phyloP scores from a whole-genome alignment of 1,140 invertebrate species.

The Augochlora pura region DNA sequence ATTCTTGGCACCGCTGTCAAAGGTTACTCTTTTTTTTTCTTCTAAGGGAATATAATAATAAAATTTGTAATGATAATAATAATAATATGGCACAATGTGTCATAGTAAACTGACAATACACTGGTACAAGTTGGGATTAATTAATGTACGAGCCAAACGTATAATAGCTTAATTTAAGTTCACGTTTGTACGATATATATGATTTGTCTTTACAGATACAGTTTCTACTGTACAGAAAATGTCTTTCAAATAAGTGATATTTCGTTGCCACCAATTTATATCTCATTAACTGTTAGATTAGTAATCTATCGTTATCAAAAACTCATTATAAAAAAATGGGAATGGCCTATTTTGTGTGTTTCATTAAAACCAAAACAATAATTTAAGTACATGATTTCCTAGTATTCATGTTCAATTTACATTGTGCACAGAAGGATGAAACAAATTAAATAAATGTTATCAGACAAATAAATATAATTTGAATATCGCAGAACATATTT shows the following conservation, averaged over 20 bases:
- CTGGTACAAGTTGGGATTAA: conserved; percentile 53
- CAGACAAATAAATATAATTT: conserved; percentile 2
- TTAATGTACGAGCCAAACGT: conserved; percentile 45
- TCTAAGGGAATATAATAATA: conserved; percentile 13
- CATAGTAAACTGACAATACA: conserved; percentile 58
- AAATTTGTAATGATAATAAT: no score
- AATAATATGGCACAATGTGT: conserved; percentile 29
- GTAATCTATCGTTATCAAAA: no score
- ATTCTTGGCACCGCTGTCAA: conserved; percentile 3
- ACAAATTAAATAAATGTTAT: neutral
- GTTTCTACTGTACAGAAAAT: conserved; percentile 32
- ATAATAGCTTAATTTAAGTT: conserved; percentile 38
- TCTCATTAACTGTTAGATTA: conserved; percentile 5
- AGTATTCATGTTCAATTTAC: neutral
- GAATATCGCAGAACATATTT: conserved; percentile 54
- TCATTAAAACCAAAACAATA: neutral
- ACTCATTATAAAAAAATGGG: neutral
- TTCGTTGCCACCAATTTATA: conserved; percentile 29
- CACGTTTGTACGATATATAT: conserved; percentile 34
- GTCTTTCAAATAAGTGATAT: conserved; percentile 49
- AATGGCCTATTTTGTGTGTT: conserved; percentile 4
- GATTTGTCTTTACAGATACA: conserved; percentile 39
- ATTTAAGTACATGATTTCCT: conserved; percentile 7
- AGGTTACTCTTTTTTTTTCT: conserved; percentile 5
- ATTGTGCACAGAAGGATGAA: neutral